Evolutionary conservation across 2,113 vertebrate genomes (phyloP), one percentile per base, ranked within the genome.

Genomic region (Oncorhynchus clarkii): DNA sequence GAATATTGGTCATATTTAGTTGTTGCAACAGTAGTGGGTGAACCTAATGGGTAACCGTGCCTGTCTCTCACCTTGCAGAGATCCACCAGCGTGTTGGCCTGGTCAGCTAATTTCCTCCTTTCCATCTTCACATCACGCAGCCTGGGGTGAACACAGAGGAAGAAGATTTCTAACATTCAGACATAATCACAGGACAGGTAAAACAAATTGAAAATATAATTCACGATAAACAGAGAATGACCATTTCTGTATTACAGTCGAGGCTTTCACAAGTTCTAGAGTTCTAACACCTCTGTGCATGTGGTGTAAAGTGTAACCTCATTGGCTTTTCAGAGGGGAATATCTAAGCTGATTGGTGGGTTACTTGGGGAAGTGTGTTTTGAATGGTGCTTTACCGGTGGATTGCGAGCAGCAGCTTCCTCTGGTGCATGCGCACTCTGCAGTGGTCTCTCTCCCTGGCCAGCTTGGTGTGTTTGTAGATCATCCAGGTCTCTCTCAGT

Each of bases 401-500:
- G 91, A 99, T 99, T 89, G 97, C 97, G 91, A 99, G 96, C 77
- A 99, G 95, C 91, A 99, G 96, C 93, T 99, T 97, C 91, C 97
- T 92, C 93, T 98, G 96, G 93, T 99, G 97, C 92, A 93, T 96
- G 87, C 97, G 95, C 85, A 97, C 97, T 91, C 94, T 95, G 92
- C 94, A 91, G 57, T 93, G 92, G 88, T 99, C 96, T 67, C 93
- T 93, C 88, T 95, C 96, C 89, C 94, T 95, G 85, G 95, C 95
- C 89, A 98, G 95, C 92, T 96, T 96, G 68, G 96, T 98, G 92
- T 98, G 92, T 93, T 98, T 99, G 92, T 99, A 97, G 92, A 98
- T 99, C 45, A 99, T 96, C 97, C 97, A 99, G 64, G 97, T 98
- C 94, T 99, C 97, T 93, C 97, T 96, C 94, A 99, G 95, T 91